These are phyloP conservation scores for Tenrec ecaudatus DNA, from an alignment of 2,113 vertebrate genomes.

Conservation along the genomic window DNA sequence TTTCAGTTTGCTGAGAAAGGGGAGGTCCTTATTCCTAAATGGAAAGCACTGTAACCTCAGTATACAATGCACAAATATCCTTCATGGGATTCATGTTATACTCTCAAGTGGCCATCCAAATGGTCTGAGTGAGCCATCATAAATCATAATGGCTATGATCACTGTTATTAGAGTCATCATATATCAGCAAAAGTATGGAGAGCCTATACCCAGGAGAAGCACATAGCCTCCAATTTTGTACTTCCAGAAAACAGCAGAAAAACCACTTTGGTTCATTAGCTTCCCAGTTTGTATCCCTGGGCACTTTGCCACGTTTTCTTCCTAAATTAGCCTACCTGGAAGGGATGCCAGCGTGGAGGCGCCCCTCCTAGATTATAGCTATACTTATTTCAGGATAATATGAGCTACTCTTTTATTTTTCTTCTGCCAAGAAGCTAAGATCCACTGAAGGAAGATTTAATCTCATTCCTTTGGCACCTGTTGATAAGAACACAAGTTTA, in stretches of 20 bases:
- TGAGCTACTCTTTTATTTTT: not conserved
- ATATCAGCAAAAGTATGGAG: conserved; percentile 25
- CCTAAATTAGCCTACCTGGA: conserved; percentile 8
- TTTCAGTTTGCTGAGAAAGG: not conserved
- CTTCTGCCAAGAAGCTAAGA: not conserved
- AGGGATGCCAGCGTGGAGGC: not conserved
- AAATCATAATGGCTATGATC: conserved; percentile 20
- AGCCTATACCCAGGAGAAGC: conserved; percentile 25
- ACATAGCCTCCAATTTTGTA: conserved; percentile 34
- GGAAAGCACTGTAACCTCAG: not conserved
- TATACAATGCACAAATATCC: not conserved
- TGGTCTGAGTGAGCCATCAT: not conserved
- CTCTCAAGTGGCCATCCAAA: not conserved
- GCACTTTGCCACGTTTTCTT: conserved; percentile 7
- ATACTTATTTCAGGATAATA: not conserved
- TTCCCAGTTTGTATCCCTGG: conserved; percentile 13
- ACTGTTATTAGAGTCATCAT: conserved; percentile 1
- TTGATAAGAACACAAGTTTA: not conserved
- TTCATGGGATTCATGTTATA: not conserved
- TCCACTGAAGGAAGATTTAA: not conserved
- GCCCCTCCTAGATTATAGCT: not conserved
- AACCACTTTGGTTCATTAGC: conserved; percentile 39
- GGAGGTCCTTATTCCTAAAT: not conserved
- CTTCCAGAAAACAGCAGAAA: conserved; percentile 47
- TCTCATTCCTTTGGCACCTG: not conserved